Base-by-base conservation (phyloP, 2,113 vertebrate genomes). In the Epinephelus cyanopodus region DNA sequence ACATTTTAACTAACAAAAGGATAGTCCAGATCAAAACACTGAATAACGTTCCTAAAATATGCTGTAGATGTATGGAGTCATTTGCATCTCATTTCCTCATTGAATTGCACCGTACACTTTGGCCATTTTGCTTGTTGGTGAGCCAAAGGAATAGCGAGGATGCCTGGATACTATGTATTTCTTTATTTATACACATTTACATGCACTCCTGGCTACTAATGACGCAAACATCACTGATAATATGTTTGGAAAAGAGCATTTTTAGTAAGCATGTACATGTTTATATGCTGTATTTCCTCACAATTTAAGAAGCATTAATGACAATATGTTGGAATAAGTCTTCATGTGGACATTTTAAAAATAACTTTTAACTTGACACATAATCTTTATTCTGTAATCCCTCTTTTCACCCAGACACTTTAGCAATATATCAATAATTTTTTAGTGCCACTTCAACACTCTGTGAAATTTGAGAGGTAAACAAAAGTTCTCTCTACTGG, bases 391-490 rank as follows among this genome's bases (percentile, higher is more conserved):
- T 29, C 29, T 45, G 57, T 54, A 77, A 9, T 77, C 75, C 60
- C 2, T 89, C 61, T 74, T 70, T 48, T 58, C 79, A 39, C 42
- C 15, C 79, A 66, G 76, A 85, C 77, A 83, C 68, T 82, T 90
- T 39, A 79, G 89, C 89, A 87, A 93, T 92, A 90, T 47, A 81
- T 92, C 87, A 85, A 89, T 92, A 85, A 57, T 86, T 72, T 85
- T 94, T 95, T 94, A 93, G 91, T 90, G 91, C 92, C 82, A 83
- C 85, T 83, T 90, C 88, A 94, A 93, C 93, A 92, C 94, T 89
- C 90, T 91, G 90, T 95, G 94, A 95, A 95, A 95, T 96, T 95
- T 96, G 93, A 94, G 94, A 82, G 90, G 95, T 93, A 96, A 96
- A 96, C 92, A 96, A 88, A 90, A 92, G 92, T 94, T 91, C 90